phyloP scores from a whole-genome alignment of 1,140 invertebrate genomes.

The Aphis gossypii region DNA sequence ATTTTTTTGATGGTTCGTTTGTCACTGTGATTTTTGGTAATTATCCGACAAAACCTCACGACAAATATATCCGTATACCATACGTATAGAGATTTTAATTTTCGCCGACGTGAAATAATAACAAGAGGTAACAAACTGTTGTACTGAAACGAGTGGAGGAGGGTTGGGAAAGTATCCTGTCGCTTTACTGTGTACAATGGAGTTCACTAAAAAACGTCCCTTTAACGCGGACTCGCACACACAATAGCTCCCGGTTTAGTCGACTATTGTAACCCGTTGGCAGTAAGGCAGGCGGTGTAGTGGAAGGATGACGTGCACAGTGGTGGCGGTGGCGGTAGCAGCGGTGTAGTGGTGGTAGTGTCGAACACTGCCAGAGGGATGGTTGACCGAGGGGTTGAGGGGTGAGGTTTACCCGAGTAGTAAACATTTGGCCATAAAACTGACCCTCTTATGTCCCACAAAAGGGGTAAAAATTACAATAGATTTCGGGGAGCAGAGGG shows the following conservation, averaged over 20 bases:
- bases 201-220: conserved; percentile 55
- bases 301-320: background rate
- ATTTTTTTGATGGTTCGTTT: background rate
- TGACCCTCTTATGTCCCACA: conserved; percentile 58
- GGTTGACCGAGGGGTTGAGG: conserved; percentile 47
- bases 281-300: background rate
- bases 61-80: background rate
- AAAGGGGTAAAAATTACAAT: conserved; percentile 58
- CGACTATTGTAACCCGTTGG: conserved; percentile 53
- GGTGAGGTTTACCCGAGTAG: conserved; percentile 58
- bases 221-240: conserved; percentile 22
- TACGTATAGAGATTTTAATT: conserved; percentile 17
- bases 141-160: conserved; percentile 19
- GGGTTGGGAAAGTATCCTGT: conserved; percentile 45
- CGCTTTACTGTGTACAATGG: conserved; percentile 52
- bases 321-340: background rate
- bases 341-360: conserved; percentile 30
- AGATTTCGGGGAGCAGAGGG: conserved; percentile 49
- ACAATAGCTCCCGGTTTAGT: conserved; percentile 43
- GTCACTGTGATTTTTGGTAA: background rate
- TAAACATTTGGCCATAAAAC: conserved; percentile 58
- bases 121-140: conserved; percentile 46
- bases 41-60: background rate
- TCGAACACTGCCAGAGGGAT: conserved; percentile 49
- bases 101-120: conserved; percentile 21